These are phyloP conservation scores for Pogona vitticeps DNA, from an alignment of 2,113 vertebrate species.

Conservation along the genomic window DNA sequence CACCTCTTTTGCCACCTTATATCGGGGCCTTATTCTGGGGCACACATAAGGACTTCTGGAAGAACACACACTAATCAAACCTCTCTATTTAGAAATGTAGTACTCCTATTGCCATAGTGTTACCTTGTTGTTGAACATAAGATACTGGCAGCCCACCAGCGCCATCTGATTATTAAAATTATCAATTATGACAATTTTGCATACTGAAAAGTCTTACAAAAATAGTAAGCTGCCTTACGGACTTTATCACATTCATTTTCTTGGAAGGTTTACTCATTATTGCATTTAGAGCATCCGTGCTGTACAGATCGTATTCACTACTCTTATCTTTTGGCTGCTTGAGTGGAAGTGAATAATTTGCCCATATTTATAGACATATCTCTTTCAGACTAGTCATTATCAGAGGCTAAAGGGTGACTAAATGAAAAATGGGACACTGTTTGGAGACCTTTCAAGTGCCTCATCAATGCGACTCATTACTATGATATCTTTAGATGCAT, in stretches of 20 bases:
- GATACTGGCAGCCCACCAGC: background rate
- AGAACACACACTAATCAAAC: background rate
- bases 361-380: conserved; percentile 14
- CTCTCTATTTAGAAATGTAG: conserved; percentile 4
- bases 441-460: conserved; percentile 36
- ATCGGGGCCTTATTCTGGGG: background rate
- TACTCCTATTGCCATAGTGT: background rate
- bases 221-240: background rate
- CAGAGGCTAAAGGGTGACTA: conserved; percentile 27
- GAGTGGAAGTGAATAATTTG: conserved; percentile 11
- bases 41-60: background rate
- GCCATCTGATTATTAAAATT: conserved; percentile 22
- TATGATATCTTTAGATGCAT: conserved; percentile 27
- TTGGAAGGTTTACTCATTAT: background rate
- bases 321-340: conserved; percentile 20
- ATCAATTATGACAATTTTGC: conserved; percentile 29
- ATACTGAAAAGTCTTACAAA: conserved; percentile 11
- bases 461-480: conserved; percentile 20
- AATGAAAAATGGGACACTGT: conserved; percentile 25
- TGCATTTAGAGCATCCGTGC: background rate
- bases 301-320: background rate
- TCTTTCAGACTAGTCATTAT: background rate
- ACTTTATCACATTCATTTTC: conserved; percentile 30
- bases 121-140: background rate
- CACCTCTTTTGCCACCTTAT: background rate